A percentile compares a stretch with the other conserved stretches of the same genome.
phyloP scores from a whole-genome alignment of 2,888 invertebrate species.

The Lagria hirta region DNA sequence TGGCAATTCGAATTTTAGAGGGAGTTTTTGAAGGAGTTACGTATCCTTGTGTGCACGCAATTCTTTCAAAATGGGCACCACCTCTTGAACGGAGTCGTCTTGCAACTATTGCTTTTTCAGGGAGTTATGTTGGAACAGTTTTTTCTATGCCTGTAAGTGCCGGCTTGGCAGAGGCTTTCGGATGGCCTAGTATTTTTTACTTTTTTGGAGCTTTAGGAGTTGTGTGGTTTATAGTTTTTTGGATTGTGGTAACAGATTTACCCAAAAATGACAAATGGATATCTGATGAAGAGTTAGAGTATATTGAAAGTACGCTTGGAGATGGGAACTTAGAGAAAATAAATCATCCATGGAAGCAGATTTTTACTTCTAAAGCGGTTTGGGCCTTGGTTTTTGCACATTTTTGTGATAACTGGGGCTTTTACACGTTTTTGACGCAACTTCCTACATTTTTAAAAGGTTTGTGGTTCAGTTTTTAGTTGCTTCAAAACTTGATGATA shows the following conservation, averaged over 20 bases:
- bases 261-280: constrained; percentile 76
- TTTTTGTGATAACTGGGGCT: constrained; percentile 89
- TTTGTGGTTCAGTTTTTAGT: no score
- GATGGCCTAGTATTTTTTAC: constrained; percentile 84
- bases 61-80: constrained; percentile 87
- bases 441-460: constrained; percentile 82
- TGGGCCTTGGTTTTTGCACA: constrained; percentile 84
- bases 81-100: constrained; percentile 74
- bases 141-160: constrained; percentile 80
- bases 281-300: constrained; percentile 70
- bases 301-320: constrained; percentile 66
- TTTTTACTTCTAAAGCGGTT: constrained; percentile 74
- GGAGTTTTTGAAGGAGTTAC: constrained; percentile 64
- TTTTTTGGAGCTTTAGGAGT: constrained; percentile 65
- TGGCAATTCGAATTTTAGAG: constrained; percentile 64
- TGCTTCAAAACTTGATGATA: no score
- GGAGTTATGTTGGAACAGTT: constrained; percentile 83
- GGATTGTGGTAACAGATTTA: constrained; percentile 68
- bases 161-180: constrained; percentile 69
- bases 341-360: constrained; percentile 76
- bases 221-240: constrained; percentile 73
- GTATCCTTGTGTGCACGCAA: constrained; percentile 78
- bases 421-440: constrained; percentile 81
- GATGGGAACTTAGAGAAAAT: constrained; percentile 55
- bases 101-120: constrained; percentile 82